These are phyloP conservation scores for Drosophila pseudoobscura DNA, from an alignment of 1,140 invertebrate genomes.

Conservation along the genomic window DNA sequence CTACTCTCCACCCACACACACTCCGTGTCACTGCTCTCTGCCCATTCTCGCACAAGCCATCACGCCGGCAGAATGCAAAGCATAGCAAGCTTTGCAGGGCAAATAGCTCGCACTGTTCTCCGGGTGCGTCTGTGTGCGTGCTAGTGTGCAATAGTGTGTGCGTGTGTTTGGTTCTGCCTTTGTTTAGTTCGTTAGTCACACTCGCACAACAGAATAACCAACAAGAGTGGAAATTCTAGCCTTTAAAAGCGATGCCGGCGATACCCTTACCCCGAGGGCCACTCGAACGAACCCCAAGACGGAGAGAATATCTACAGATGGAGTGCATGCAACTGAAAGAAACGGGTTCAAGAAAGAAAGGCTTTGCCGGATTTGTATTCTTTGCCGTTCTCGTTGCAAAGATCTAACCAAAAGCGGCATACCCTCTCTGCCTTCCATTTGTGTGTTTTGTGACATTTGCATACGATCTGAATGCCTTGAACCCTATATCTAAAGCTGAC, in stretches of 20 bases:
- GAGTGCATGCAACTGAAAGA: no score
- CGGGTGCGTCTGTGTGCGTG: neutral
- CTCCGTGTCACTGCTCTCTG: neutral
- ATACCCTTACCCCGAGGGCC: no score
- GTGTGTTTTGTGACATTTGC: slow-evolving; percentile 30
- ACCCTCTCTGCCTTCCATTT: slow-evolving; percentile 1
- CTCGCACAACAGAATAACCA: no score
- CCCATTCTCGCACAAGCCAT: neutral
- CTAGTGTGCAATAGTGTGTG: neutral
- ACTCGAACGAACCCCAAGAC: no score
- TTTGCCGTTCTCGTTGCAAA: neutral
- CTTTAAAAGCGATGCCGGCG: no score
- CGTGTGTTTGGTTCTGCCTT: slow-evolving; percentile 1
- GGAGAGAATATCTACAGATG: no score
- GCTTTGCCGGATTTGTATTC: no score
- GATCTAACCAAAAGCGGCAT: neutral
- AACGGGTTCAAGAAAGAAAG: no score
- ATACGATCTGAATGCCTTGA: slow-evolving; percentile 4
- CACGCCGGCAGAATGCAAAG: slow-evolving; percentile 12
- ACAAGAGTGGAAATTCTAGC: no score
- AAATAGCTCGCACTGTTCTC: no score
- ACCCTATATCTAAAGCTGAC: neutral
- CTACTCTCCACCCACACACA: neutral
- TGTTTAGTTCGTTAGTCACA: slow-evolving; percentile 36
- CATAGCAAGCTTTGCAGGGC: slow-evolving; percentile 22